These are phyloP conservation scores for Euzophera pinguis DNA, from an alignment of 2,888 invertebrate genomes.

Conservation along the genomic window DNA sequence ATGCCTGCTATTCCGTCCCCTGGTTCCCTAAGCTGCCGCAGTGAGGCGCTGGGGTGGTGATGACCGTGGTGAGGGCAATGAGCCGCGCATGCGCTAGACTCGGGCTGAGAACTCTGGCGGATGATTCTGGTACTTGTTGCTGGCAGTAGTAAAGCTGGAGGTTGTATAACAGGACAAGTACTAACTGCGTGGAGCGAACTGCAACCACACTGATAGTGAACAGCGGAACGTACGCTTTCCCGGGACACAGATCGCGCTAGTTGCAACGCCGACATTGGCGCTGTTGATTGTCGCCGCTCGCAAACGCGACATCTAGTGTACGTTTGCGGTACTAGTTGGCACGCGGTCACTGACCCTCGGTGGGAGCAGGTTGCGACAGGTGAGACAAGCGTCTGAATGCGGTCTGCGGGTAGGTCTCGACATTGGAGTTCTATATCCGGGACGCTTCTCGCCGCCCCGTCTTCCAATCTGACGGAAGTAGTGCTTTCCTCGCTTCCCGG, in stretches of 20 bases:
- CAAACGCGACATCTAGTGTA: conserved; percentile 84
- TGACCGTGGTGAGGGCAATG: conserved; percentile 83
- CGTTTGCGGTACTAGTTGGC: conserved; percentile 83
- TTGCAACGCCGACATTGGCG: conserved; percentile 86
- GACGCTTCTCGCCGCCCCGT: conserved; percentile 86
- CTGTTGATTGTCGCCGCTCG: conserved; percentile 90
- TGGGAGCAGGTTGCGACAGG: conserved; percentile 80
- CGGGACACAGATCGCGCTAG: conserved; percentile 92
- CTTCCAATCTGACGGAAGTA: conserved; percentile 82
- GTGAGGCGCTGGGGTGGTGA: conserved; percentile 89
- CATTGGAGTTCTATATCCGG: conserved; percentile 91
- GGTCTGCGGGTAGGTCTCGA: conserved; percentile 76
- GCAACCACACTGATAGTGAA: conserved; percentile 83
- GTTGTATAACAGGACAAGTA: conserved; percentile 84
- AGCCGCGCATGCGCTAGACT: conserved; percentile 84
- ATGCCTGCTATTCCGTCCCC: conserved; percentile 95
- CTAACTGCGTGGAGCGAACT: conserved; percentile 74
- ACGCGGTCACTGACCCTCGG: conserved; percentile 82
- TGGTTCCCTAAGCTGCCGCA: conserved; percentile 90
- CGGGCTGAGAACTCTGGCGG: conserved; percentile 93
- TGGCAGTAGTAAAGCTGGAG: conserved; percentile 86
- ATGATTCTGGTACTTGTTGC: conserved; percentile 89
- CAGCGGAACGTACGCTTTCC: conserved; percentile 87
- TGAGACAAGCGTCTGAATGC: conserved; percentile 75
- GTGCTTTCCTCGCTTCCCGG: conserved; percentile 88